Evolutionary conservation across 1,140 invertebrate species (phyloP).

Genomic region (Phortica variegata): DNA sequence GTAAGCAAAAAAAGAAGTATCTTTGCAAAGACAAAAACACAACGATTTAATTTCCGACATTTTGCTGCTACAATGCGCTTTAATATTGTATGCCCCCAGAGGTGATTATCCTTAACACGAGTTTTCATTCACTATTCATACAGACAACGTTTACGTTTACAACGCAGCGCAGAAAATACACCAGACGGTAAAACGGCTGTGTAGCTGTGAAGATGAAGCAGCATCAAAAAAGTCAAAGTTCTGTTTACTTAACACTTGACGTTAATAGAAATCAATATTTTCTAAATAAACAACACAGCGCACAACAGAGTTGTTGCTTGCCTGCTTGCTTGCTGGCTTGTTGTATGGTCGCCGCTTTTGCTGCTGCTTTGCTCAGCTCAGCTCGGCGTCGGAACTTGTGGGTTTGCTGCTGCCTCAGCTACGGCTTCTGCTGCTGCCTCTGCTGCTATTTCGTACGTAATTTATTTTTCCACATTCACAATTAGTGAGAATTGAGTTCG

Average conservation of each 20-base stretch:
- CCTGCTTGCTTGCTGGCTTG: too few relatives aligned
- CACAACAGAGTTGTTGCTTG: too few relatives aligned
- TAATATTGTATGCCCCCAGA: conserved; percentile 40
- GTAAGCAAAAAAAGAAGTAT: conserved; percentile 16
- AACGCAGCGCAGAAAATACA: conserved; percentile 21
- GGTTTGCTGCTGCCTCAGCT: not conserved
- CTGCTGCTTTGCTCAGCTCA: too few relatives aligned
- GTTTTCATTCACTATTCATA: conserved; percentile 26
- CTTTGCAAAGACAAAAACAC: conserved; percentile 3
- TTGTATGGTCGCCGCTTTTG: conserved; percentile 8
- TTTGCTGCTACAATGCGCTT: conserved; percentile 38
- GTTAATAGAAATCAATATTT: conserved; percentile 54
- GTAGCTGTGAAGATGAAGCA: not conserved
- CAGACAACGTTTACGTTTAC: conserved; percentile 27
- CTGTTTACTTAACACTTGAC: conserved; percentile 44
- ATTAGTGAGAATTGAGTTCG: conserved; percentile 43
- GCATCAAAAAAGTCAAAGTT: not conserved
- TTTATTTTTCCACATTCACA: conserved; percentile 54
- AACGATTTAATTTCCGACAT: conserved; percentile 46
- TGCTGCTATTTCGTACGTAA: conserved; percentile 31
- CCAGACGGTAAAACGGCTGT: conserved; percentile 14
- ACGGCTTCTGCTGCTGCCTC: conserved; percentile 3
- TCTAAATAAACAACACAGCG: conserved; percentile 45
- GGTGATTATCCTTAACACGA: conserved; percentile 33
- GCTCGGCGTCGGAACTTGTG: conserved; percentile 3